Evolutionary conservation across 2,797 vertebrate species (phyloP).

Genomic region (Neopelma chrysocephalum): DNA sequence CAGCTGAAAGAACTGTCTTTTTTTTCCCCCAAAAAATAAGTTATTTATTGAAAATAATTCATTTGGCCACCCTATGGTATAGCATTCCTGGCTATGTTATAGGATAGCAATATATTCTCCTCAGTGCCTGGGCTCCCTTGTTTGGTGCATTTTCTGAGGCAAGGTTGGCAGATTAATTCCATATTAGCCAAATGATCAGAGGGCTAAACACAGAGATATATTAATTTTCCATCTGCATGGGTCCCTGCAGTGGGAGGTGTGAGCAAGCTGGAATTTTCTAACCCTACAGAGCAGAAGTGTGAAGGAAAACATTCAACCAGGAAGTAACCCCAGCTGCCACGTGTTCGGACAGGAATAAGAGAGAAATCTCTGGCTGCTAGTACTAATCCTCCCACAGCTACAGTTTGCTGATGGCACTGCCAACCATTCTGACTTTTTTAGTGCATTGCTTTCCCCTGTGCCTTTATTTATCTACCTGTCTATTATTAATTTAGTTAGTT

Average conservation of each 20-base stretch:
- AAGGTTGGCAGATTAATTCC: background rate
- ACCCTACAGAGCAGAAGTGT: background rate
- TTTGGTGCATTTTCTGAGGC: background rate
- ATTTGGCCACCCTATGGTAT: background rate
- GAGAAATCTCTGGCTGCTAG: background rate
- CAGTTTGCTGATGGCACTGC: background rate
- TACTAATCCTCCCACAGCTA: background rate
- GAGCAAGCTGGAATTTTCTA: slow-evolving; percentile 11
- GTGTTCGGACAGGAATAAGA: background rate
- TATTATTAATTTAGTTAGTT: background rate
- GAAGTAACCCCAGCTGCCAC: background rate
- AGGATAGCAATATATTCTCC: background rate
- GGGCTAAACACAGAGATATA: background rate
- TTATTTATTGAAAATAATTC: background rate
- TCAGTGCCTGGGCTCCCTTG: background rate
- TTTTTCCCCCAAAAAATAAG: background rate
- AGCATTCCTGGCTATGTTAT: background rate
- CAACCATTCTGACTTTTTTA: background rate
- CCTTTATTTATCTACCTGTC: background rate
- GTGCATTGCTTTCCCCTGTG: background rate
- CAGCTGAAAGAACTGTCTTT: background rate
- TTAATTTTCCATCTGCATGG: background rate
- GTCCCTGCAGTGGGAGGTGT: background rate
- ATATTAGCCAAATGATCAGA: background rate
- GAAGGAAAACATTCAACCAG: background rate